Evolutionary conservation across 37 sponge, comb jelly and placozoan genomes (phyloP).

Genomic region (Tethya wilhelma): DNA sequence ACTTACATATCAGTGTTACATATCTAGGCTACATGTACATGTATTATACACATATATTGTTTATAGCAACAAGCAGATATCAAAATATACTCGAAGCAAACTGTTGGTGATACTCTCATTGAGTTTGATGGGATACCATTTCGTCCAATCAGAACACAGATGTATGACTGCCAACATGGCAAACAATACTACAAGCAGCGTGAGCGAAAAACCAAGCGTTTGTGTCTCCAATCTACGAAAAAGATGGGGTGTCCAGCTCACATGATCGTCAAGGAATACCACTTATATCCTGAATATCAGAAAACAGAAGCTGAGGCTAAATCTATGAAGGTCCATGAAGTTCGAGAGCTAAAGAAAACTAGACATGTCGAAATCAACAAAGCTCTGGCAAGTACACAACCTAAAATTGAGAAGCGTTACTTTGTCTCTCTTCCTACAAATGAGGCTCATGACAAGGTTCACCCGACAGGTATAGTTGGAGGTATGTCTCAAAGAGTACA

Average conservation of each 20-base stretch:
- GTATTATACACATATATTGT: too few species aligned
- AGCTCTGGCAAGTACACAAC: background rate
- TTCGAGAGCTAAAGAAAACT: background rate
- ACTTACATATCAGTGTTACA: too few species aligned
- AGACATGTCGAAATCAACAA: background rate
- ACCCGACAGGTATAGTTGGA: background rate
- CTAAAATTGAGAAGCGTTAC: background rate
- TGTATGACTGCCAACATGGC: background rate
- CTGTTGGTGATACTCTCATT: conserved; percentile 14
- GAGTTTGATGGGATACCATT: background rate
- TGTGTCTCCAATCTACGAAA: background rate
- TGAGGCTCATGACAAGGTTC: conserved; percentile 20
- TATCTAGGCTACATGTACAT: too few species aligned
- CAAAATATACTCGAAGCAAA: conserved; percentile 28
- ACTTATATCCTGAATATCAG: background rate
- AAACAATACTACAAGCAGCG: too few species aligned
- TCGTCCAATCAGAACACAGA: background rate
- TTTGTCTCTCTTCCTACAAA: conserved; percentile 25
- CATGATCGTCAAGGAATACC: background rate
- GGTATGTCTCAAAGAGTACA: conserved; percentile 35
- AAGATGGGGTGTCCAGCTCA: background rate
- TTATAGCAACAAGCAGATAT: background rate
- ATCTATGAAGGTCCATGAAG: background rate
- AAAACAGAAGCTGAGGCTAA: background rate
- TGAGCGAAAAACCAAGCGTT: background rate